Evolutionary conservation across 2,888 invertebrate genomes (phyloP), one percentile per base, ranked within the genome.

Genomic region (Taphrorychus bicolor): DNA sequence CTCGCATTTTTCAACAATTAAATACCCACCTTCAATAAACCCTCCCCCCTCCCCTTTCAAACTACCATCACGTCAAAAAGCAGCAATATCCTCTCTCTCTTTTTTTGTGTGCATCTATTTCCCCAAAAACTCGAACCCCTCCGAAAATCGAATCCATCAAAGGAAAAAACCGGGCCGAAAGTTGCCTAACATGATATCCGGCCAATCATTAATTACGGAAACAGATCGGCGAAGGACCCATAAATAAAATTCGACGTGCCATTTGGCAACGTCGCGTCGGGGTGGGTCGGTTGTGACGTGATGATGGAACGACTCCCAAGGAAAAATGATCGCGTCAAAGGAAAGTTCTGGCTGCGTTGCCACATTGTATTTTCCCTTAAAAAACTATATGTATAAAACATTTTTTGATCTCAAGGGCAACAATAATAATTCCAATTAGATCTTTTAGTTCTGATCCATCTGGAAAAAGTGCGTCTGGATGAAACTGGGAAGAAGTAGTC

Each of bases 241-340:
- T 83, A 83, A 83, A 82, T 83, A 83, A 83, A 82, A 83, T 81
- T 82, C 82, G 82, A 83, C 82, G 80, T 81, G 79, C 81, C 82
- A 82, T 82, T 82, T 83, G 82, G 82, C 82, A 82, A 82, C 82
- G 82, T 82, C 81, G 81, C 82, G 85, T 84, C 9, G 84, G 84
- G 84, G 85, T 85, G 87, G 84, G 84, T 84, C 83, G 82, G 85
- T 85, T 87, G 87, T 88, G 88, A 88, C 88, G 88, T 87, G 88
- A 88, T 88, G 88, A 88, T 88, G 88, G 88, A 88, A 87, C 87
- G 88, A 83, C 87, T 86, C 85, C n/a, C 79, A 87, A 87, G 88
- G 88, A 88, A 88, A 88, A 88, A 88, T 88, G 88, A 88, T 88
- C 87, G 86, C 86, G 87, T 81, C 81, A 84, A 81, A 72, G 69